Conservation (phyloP, 2,113 vertebrate species). For the Ptilonorhynchus violaceus region DNA sequence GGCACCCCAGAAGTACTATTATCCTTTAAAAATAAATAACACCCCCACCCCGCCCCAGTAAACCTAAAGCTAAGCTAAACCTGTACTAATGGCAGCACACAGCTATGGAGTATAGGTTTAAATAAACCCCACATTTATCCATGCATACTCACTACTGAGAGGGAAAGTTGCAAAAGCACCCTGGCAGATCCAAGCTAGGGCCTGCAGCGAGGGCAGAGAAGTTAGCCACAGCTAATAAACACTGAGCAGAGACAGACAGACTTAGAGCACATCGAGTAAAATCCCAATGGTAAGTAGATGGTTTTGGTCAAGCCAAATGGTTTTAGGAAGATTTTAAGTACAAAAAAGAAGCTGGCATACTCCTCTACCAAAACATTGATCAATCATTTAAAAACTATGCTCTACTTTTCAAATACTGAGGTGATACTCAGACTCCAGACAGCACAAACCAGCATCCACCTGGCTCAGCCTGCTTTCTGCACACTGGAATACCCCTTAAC, state of each 20-base stretch:
- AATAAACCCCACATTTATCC: accelerated
- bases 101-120: no score
- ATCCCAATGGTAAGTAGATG: accelerated
- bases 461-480: neutral
- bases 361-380: neutral
- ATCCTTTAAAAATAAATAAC: neutral
- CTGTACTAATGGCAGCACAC: accelerated
- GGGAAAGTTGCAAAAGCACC: accelerated
- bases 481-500: neutral
- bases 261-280: neutral
- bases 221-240: neutral
- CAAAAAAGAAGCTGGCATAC: neutral
- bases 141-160: accelerated
- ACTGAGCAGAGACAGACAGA: neutral
- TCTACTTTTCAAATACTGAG: neutral
- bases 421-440: neutral
- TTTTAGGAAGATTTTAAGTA: neutral
- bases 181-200: neutral
- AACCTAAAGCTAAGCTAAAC: neutral
- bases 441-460: neutral
- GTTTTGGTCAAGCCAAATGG: neutral
- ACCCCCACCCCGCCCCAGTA: neutral
- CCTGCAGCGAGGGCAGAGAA: neutral
- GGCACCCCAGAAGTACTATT: accelerated
- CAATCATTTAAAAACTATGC: neutral